Evolutionary conservation across 2,888 invertebrate genomes (phyloP).

Genomic region (Nephrotoma appendiculata): DNA sequence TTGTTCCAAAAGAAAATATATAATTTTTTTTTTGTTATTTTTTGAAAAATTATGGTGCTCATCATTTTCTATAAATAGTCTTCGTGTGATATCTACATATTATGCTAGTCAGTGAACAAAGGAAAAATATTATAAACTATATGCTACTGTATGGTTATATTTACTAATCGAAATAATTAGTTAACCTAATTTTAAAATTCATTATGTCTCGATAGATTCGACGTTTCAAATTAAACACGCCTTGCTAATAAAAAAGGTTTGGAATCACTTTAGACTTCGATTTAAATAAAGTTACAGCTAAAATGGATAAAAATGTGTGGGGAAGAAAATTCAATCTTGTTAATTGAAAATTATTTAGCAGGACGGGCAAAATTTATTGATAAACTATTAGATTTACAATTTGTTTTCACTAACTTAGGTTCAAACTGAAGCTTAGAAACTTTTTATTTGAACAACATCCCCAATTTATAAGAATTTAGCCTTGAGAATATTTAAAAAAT

Average conservation of each 20-base stretch:
- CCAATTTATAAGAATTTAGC: too few species aligned
- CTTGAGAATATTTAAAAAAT: too few species aligned
- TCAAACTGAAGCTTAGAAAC: too few species aligned
- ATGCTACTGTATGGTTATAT: not conserved
- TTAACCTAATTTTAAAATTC: not conserved
- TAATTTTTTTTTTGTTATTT: not conserved
- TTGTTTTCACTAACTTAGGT: too few species aligned
- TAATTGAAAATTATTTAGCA: too few species aligned
- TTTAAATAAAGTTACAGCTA: not conserved
- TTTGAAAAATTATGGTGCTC: not conserved
- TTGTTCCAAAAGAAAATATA: not conserved
- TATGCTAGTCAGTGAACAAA: not conserved
- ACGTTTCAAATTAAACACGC: not conserved
- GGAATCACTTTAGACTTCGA: not conserved
- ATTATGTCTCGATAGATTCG: not conserved
- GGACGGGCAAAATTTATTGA: too few species aligned
- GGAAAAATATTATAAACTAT: not conserved
- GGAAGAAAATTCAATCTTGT: too few species aligned
- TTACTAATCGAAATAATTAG: not conserved
- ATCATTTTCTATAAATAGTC: not conserved
- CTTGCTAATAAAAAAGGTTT: not conserved
- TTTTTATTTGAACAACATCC: too few species aligned
- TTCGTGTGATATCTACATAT: not conserved
- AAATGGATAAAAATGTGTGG: too few species aligned
- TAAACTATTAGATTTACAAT: too few species aligned